Evolutionary conservation across 53 echinoderm and acorn worm species (phyloP), one percentile per base, ranked within the genome.

Genomic region (Hippasteria phrygiana): DNA sequence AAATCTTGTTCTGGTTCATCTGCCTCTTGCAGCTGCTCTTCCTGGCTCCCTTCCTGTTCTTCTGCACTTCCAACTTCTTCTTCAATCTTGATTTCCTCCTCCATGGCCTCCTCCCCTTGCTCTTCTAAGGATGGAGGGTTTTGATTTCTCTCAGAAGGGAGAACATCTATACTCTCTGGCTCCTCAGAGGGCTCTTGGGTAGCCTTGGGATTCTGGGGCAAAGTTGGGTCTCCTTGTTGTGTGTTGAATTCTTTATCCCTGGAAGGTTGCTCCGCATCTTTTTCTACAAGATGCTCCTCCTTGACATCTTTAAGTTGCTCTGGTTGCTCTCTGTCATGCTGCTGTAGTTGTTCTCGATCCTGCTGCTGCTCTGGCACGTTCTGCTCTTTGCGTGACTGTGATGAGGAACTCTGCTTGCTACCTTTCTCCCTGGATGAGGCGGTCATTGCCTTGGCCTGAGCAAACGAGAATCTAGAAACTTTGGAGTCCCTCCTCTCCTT

Each of bases 401-500:
- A 16, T 14, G 29, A 40, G n/a, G 65, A 62, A 43, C 16, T 42
- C 4, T 14, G 59, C 78, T 56, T 78, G 36, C 55, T 24, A 22
- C 63, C 41, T 17, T 29, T 55, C 31, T 81, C 66, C 27, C 66
- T 32, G 31, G 81, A 39, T 17, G 36, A 20, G 55, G 35, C 78
- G 56, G 78, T 22, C 12, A 37, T 38, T 13, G 43, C 81, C 81
- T 81, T 81, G 65, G 65, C 42, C 24, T 36, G 77, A 1, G 48
- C 18, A 43, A 90, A 81, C 5, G 90, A 82, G 74, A 83, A 90
- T 50, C 38, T 90, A 10, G 81, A n/a, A 22, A 80, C 62, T 31
- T 72, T 72, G 47, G 62, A 72, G 32, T 83, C 81, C 59, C 76
- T 73, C 83, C 74, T 82, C 83, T 74, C 62, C 29, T 92, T 74